phyloP scores from a whole-genome alignment of 1,140 invertebrate species.

The Drosophila pseudoobscura region DNA sequence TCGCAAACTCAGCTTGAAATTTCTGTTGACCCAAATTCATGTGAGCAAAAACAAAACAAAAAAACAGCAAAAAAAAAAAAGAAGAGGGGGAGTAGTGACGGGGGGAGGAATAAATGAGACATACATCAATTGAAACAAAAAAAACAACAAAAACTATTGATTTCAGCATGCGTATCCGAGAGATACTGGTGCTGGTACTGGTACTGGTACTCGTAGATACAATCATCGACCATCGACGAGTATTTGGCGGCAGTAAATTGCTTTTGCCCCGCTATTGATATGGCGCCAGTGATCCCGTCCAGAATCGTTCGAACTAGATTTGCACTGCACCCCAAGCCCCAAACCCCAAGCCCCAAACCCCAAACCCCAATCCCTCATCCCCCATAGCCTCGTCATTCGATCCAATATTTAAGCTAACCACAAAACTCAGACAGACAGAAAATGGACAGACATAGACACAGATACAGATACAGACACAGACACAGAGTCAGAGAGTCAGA shows the following conservation, averaged over 20 bases:
- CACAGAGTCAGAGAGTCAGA: constrained; percentile 6
- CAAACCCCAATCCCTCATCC: background rate
- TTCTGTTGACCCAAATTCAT: constrained; percentile 70
- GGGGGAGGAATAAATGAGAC: constrained; percentile 3
- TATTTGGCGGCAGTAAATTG: constrained; percentile 26
- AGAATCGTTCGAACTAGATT: constrained; percentile 43
- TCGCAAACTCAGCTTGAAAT: constrained; percentile 70
- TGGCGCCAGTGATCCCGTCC: constrained; percentile 44
- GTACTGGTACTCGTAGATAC: constrained; percentile 7
- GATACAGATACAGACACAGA: background rate
- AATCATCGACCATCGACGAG: background rate
- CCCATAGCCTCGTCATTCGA: constrained; percentile 34
- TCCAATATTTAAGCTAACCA: constrained; percentile 42
- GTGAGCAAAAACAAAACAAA: constrained; percentile 43
- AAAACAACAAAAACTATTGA: constrained; percentile 11
- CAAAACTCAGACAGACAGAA: constrained; percentile 7
- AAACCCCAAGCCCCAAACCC: background rate
- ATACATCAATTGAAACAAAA: constrained; percentile 59
- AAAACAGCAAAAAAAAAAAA: constrained; percentile 7
- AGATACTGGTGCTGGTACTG: background rate
- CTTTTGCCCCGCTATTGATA: constrained; percentile 33
- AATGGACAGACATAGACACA: background rate
- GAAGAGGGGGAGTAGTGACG: background rate
- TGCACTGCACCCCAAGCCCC: constrained; percentile 25
- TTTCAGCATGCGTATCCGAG: constrained; percentile 19